Percentiles rank a stretch among this genome's conserved stretches.
These are phyloP conservation scores for Oreamnos americanus DNA, from an alignment of 2,113 vertebrate species.

Conservation along the genomic window DNA sequence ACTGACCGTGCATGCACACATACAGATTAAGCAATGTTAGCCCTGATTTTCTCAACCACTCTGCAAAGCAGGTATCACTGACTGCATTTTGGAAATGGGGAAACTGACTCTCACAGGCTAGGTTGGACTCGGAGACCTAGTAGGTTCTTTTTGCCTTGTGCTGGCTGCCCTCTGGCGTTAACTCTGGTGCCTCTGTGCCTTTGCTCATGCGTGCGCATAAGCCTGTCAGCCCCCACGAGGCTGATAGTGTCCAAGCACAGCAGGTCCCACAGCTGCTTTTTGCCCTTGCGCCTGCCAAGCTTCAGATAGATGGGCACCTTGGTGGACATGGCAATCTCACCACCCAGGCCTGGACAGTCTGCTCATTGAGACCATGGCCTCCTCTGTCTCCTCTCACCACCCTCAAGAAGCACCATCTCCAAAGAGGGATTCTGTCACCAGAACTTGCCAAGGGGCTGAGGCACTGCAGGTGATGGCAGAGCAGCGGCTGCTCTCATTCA, in stretches of 20 bases:
- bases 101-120: background rate
- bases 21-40: background rate
- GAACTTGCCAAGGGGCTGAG: background rate
- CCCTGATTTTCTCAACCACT: background rate
- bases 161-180: background rate
- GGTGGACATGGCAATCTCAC: constrained; percentile 79
- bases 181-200: background rate
- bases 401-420: background rate
- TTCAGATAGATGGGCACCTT: constrained; percentile 91
- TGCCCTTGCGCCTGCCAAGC: constrained; percentile 83
- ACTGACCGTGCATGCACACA: background rate
- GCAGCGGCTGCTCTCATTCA: background rate
- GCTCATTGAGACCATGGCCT: background rate
- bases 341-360: background rate
- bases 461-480: background rate
- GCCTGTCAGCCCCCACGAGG: constrained; percentile 82
- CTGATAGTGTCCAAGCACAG: constrained; percentile 91
- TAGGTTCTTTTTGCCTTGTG: background rate
- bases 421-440: background rate
- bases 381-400: background rate
- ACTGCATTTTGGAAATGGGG: background rate
- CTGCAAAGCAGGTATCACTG: background rate
- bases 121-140: background rate
- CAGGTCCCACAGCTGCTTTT: constrained; percentile 86
- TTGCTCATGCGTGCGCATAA: constrained; percentile 48